A percentile compares a stretch with the other conserved stretches of the same genome.
phyloP scores from a whole-genome alignment of 2,797 vertebrate species.

The Rallus crepitans region DNA sequence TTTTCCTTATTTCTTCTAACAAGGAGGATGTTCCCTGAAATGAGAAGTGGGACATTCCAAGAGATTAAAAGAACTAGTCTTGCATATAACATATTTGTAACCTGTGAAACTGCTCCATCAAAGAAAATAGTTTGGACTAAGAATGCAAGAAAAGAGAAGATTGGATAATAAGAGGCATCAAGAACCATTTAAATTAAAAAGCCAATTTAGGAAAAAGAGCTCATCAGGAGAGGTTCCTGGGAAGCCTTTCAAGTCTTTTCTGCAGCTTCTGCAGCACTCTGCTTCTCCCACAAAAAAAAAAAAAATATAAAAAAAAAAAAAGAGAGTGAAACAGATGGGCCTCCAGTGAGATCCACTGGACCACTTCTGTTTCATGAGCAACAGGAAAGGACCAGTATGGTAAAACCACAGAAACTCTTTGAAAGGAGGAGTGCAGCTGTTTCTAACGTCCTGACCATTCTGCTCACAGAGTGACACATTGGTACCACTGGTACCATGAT shows the following conservation, averaged over 20 bases:
- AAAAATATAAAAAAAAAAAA: not conserved
- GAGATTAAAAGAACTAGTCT: not conserved
- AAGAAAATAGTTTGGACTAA: not conserved
- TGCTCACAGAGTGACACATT: not conserved
- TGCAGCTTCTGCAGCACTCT: not conserved
- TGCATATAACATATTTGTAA: not conserved
- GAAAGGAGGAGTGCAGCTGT: not conserved
- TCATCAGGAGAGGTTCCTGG: not conserved
- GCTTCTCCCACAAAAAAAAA: not conserved
- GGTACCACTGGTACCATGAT: not conserved
- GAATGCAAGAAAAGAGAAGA: not conserved
- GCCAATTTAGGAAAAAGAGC: not conserved
- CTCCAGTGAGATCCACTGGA: not conserved
- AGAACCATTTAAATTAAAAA: not conserved
- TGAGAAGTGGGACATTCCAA: not conserved
- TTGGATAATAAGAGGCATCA: not conserved
- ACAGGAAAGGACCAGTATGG: not conserved
- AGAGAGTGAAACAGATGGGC: not conserved
- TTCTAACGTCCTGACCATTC: not conserved
- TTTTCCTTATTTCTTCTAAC: not conserved
- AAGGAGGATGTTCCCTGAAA: not conserved
- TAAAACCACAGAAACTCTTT: not conserved
- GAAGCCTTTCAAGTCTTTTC: not conserved
- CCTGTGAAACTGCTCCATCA: not conserved
- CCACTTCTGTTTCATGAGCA: not conserved